Evolutionary conservation across 1,140 invertebrate species (phyloP), one percentile per base, ranked within the genome.

Genomic region (Listronotus bonariensis): DNA sequence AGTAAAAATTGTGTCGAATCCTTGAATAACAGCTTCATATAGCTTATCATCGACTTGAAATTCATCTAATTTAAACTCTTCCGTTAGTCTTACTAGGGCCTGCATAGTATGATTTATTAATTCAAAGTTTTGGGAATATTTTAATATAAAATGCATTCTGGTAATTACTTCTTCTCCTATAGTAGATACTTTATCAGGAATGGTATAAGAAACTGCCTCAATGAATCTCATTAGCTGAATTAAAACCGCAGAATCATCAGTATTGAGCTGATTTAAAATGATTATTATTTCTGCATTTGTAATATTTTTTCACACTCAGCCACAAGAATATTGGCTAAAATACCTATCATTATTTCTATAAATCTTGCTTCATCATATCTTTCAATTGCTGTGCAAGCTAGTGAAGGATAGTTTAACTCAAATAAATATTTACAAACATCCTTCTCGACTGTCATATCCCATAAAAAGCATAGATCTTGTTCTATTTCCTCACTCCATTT

Each of bases 381-480:
- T 64, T 82, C 67, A 69, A 81, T 72, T 15, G 79, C 73, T 48
- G 79, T 73, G 42, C 80, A 79, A 9, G 79, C 81, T 15, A 92
- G 75, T 46, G 86, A 82, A 9, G 88, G 78, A 66, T 86, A 84
- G 53, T 88, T 81, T 65, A 89, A 82, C 68, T 87, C 80, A 52
- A 88, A 74, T 4, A 92, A 78, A 72, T 87, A 86, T n/a, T 83
- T 65, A 2, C 87, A 86, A 3, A 92, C 84, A 72, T 90, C 89
- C 70, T 83, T 82, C 63, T 92, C 86, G 0, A 85, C 77, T 9
- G 89, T 88, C 87, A 91, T 90, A 68, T 92, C 89, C 90, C 90
- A 92, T 1, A 92, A 72, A 17, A 83, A 85, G 71, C 89, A 90
- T 6, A 92, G 77, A 63, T 91, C 85, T 12, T 84, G 81, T 81